These are phyloP conservation scores for Rhynchopsitta pachyrhyncha DNA, from an alignment of 2,113 vertebrate species.

Conservation along the genomic window DNA sequence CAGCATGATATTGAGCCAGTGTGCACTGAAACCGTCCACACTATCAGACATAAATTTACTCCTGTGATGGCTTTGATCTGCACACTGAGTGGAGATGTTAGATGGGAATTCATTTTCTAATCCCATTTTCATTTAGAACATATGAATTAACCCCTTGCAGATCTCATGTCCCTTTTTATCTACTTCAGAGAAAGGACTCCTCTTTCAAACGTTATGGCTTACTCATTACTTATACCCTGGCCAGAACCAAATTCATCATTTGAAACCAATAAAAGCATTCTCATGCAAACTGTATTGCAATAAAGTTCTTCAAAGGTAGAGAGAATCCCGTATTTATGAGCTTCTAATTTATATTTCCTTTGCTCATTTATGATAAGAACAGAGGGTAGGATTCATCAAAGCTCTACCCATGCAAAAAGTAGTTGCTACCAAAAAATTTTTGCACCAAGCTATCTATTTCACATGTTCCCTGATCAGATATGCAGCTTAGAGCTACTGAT, in stretches of 20 bases:
- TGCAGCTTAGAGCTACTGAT: background rate
- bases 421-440: background rate
- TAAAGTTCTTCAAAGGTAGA: slow-evolving; percentile 47
- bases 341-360: slow-evolving; percentile 49
- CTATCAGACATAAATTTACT: slow-evolving; percentile 83
- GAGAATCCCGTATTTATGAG: slow-evolving; percentile 39
- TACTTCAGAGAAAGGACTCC: background rate
- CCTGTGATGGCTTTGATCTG: slow-evolving; percentile 80
- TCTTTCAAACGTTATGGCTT: background rate
- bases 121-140: slow-evolving; percentile 58
- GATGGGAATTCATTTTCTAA: slow-evolving; percentile 65
- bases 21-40: slow-evolving; percentile 77
- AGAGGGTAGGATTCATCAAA: slow-evolving; percentile 20
- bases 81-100: slow-evolving; percentile 60
- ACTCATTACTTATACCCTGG: background rate
- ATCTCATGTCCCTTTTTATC: slow-evolving; percentile 16
- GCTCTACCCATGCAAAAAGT: background rate
- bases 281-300: background rate
- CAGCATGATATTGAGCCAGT: slow-evolving; percentile 83
- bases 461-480: background rate
- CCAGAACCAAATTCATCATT: background rate
- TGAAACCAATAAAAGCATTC: background rate
- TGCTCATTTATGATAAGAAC: slow-evolving; percentile 34
- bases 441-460: background rate
- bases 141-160: slow-evolving; percentile 61